phyloP scores from a whole-genome alignment of 2,113 vertebrate species.

The Ptyas mucosa region DNA sequence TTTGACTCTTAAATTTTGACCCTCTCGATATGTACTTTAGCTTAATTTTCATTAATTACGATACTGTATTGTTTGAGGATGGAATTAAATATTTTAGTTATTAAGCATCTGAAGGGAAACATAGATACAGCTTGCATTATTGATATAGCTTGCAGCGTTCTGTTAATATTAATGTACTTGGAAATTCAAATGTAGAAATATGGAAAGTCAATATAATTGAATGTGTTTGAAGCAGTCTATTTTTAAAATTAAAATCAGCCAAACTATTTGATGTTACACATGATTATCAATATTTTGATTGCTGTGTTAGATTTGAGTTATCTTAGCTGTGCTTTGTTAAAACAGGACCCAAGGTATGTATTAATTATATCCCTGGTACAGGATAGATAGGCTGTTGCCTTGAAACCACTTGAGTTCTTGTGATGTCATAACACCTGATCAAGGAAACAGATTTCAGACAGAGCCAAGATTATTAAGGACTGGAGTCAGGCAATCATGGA shows the following conservation, averaged over 20 bases:
- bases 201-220: too few species aligned
- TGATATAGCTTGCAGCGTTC: not conserved
- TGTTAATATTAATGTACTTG: not conserved
- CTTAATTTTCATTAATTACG: not conserved
- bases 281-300: not conserved
- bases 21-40: not conserved
- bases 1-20: not conserved
- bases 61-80: not conserved
- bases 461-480: not conserved
- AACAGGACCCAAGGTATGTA: not conserved
- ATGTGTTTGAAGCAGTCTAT: not conserved
- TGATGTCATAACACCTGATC: conserved; percentile 9
- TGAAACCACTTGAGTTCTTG: not conserved
- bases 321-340: not conserved
- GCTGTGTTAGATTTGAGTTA: not conserved
- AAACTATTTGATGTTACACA: not conserved
- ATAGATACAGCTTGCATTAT: not conserved
- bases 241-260: not conserved
- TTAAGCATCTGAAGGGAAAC: not conserved
- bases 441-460: not conserved
- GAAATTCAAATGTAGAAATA: not conserved
- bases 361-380: not conserved
- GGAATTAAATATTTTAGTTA: not conserved
- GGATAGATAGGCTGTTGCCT: not conserved
- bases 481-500: not conserved